A percentile compares a stretch with the other conserved stretches of the same genome.
phyloP scores from a whole-genome alignment of 2,888 invertebrate genomes.

The Scotopteryx bipunctaria region DNA sequence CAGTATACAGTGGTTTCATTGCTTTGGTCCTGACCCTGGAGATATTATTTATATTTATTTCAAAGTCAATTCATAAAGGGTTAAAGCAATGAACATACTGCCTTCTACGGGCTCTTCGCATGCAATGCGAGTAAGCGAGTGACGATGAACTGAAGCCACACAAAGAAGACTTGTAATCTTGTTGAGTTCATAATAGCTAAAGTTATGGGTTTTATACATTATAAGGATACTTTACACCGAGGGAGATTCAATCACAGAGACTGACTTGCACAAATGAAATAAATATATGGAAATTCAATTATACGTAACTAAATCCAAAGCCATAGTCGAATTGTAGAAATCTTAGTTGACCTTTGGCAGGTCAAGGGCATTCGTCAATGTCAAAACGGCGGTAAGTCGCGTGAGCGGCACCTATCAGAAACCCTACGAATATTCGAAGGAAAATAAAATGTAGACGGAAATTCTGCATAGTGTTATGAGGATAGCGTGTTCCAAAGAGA shows the following conservation, averaged over 20 bases:
- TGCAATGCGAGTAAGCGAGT: constrained; percentile 17
- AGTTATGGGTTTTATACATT: constrained; percentile 12
- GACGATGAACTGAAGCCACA: constrained; percentile 24
- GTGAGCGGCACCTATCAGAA: constrained; percentile 46
- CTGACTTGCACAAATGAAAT: not conserved
- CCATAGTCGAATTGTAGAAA: constrained; percentile 14
- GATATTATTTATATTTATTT: constrained; percentile 31
- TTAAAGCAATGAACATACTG: constrained; percentile 74
- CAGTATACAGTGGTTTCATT: constrained; percentile 71
- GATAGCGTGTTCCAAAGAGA: constrained; percentile 29
- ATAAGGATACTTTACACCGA: constrained; percentile 14
- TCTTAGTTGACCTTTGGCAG: constrained; percentile 26
- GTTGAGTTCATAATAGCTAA: constrained; percentile 9
- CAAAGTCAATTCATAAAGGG: constrained; percentile 47
- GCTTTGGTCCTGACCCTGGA: constrained; percentile 71
- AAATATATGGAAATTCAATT: not conserved
- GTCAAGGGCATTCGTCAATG: constrained; percentile 37
- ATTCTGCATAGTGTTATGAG: constrained; percentile 36
- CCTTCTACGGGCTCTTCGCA: constrained; percentile 3
- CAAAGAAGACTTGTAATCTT: constrained; percentile 23
- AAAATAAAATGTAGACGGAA: constrained; percentile 39
- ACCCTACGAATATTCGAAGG: constrained; percentile 26
- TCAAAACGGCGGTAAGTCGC: constrained; percentile 39
- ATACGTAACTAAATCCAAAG: constrained; percentile 1
- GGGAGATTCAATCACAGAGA: constrained; percentile 12